Conservation (phyloP, 2,113 vertebrate species). For the Psittacara wagleri region DNA sequence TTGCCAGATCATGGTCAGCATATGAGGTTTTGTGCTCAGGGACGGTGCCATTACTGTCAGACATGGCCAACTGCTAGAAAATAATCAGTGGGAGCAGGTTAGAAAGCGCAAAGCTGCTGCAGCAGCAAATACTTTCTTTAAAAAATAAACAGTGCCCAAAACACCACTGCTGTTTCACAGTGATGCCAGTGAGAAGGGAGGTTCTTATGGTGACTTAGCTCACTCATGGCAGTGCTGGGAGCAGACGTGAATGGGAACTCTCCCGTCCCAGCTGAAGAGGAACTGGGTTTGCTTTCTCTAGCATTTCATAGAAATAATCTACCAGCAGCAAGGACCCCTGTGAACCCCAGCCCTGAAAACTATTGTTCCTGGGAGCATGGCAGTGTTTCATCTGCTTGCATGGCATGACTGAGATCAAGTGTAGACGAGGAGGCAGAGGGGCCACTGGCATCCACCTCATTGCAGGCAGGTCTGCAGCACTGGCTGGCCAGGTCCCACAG, state of each 20-base stretch:
- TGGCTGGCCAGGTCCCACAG: not conserved
- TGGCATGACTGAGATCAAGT: not conserved
- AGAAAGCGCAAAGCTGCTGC: not conserved
- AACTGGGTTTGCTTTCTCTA: not conserved
- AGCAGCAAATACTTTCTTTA: not conserved
- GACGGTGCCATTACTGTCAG: not conserved
- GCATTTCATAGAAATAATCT: not conserved
- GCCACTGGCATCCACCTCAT: not conserved
- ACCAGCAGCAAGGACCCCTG: not conserved
- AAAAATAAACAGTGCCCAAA: not conserved
- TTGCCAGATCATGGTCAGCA: not conserved
- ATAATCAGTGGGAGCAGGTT: not conserved
- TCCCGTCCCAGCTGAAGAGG: not conserved
- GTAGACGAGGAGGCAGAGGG: not conserved
- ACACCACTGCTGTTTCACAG: not conserved
- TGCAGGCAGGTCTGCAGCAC: not conserved
- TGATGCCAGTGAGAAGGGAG: not conserved
- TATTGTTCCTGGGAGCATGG: not conserved
- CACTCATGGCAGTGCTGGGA: not conserved
- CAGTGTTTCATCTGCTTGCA: not conserved
- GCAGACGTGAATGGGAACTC: accelerated
- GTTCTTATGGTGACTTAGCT: not conserved
- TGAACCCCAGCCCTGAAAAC: not conserved
- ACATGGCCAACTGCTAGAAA: not conserved
- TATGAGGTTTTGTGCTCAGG: not conserved